Percentiles rank a stretch among this genome's conserved stretches.
Evolutionary conservation across 2,888 invertebrate species (phyloP).

Genomic region (Stratiomys singularior): DNA sequence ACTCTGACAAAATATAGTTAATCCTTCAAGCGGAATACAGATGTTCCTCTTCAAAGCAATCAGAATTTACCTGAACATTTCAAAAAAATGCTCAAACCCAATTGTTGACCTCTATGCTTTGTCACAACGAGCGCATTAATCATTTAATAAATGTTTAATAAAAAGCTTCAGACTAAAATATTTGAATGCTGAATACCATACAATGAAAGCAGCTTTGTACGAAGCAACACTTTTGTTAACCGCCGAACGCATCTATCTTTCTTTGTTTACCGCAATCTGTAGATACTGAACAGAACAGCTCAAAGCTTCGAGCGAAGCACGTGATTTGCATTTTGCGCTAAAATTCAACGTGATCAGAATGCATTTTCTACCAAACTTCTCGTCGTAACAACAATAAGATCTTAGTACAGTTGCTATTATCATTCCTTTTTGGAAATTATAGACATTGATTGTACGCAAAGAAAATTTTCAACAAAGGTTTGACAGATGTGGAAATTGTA

Average conservation of each 20-base stretch:
- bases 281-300: neutral
- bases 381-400: neutral
- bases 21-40: too few relatives aligned
- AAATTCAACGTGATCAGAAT: conserved; percentile 24
- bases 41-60: too few relatives aligned
- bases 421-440: neutral
- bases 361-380: neutral
- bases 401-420: neutral
- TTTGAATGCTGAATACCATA: too few relatives aligned
- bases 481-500: too few relatives aligned
- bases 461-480: too few relatives aligned
- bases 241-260: neutral
- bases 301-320: neutral
- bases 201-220: conserved; percentile 54
- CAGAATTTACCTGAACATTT: too few relatives aligned
- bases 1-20: too few relatives aligned
- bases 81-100: too few relatives aligned
- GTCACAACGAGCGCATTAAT: too few relatives aligned
- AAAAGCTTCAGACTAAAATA: too few relatives aligned
- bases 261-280: neutral
- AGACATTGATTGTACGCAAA: neutral
- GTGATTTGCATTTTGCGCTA: conserved; percentile 12
- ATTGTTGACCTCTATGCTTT: too few relatives aligned
- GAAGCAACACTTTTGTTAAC: conserved; percentile 56
- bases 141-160: too few relatives aligned